A percentile compares a stretch with the other conserved stretches of the same genome.
Evolutionary conservation across 2,797 vertebrate genomes (phyloP).

Genomic region (Sebastes iracundus): DNA sequence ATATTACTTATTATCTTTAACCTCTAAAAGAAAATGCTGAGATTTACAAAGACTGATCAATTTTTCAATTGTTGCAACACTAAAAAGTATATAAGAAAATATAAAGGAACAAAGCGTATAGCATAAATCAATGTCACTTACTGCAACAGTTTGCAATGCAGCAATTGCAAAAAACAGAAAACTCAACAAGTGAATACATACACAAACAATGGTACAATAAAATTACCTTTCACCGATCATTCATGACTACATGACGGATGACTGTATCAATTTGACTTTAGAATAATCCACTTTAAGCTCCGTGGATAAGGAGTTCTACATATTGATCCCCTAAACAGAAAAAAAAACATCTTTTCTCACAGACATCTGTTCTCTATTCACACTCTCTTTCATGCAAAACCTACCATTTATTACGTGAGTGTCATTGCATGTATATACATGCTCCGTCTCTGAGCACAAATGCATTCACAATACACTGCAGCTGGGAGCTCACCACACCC

Average conservation of each 20-base stretch:
- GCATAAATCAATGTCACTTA: neutral
- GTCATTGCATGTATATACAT: conserved; percentile 43
- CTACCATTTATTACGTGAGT: conserved; percentile 5
- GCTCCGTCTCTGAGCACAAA: conserved; percentile 23
- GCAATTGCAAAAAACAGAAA: neutral
- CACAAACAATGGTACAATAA: neutral
- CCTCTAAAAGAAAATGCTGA: neutral
- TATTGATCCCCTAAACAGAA: neutral
- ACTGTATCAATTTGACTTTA: neutral
- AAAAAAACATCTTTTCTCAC: neutral
- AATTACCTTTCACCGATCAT: neutral
- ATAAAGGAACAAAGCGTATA: neutral
- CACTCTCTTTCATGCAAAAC: conserved; percentile 26
- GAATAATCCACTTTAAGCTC: neutral
- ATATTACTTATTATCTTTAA: neutral
- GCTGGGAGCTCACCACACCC: conserved; percentile 54
- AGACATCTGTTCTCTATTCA: conserved; percentile 24
- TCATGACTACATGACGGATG: neutral
- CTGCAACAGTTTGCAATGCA: neutral
- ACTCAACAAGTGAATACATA: neutral
- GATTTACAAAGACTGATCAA: neutral
- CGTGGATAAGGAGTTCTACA: neutral
- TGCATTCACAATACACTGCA: conserved; percentile 26
- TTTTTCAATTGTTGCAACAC: neutral
- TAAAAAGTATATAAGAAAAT: neutral